Conservation (phyloP, 1,140 invertebrate genomes). For the Procambarus clarkii region DNA sequence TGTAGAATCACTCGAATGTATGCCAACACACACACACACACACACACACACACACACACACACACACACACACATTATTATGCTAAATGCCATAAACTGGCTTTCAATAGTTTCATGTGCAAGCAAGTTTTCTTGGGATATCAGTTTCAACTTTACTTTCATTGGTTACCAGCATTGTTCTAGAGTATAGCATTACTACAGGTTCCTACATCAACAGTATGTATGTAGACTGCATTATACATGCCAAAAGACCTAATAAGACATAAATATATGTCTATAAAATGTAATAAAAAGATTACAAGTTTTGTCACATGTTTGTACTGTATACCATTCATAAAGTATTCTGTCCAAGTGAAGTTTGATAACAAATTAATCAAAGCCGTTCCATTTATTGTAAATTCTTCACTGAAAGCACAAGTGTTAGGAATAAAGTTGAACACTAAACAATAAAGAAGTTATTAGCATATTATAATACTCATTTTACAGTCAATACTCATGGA, state of each 20-base stretch:
- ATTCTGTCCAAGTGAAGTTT: no score
- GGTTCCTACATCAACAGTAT: neutral
- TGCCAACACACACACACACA: neutral
- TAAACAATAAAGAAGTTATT: no score
- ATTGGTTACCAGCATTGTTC: neutral
- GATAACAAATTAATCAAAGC: no score
- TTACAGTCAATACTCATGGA: no score
- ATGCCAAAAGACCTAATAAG: neutral
- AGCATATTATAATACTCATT: no score
- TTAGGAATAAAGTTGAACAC: no score
- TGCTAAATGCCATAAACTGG: neutral
- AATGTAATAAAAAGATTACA: neutral
- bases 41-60: neutral
- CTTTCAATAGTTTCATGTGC: neutral
- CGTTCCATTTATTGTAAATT: no score
- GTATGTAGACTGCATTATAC: neutral
- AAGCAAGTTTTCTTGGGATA: neutral
- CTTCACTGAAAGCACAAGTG: no score
- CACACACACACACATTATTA: neutral
- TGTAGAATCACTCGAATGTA: neutral
- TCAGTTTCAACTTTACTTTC: neutral
- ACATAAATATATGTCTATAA: neutral
- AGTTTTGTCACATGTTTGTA: constrained; percentile 24
- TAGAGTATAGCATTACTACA: neutral
- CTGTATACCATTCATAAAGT: neutral